Conservation (phyloP, 2,888 invertebrate species). For the Lithophane ornitopus region DNA sequence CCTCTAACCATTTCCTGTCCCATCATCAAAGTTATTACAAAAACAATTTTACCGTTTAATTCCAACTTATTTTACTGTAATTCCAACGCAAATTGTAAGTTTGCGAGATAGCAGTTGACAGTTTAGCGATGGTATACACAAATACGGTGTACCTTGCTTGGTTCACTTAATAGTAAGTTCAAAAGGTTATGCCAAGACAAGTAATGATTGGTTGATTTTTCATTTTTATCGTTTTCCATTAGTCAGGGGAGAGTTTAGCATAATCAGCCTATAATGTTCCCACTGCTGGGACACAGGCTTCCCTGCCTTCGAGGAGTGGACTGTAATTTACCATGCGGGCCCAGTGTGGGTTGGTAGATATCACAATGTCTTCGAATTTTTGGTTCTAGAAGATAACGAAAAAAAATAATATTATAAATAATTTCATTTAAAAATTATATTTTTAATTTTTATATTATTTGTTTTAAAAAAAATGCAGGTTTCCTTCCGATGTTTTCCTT, state of each 20-base stretch:
- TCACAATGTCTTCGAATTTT: no score
- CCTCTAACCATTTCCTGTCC: conserved; percentile 42
- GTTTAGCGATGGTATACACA: conserved; percentile 66
- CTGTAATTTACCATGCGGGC: no score
- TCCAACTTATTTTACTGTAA: conserved; percentile 41
- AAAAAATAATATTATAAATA: no score
- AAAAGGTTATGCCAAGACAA: conserved; percentile 67
- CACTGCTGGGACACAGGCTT: no score
- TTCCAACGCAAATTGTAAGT: conserved; percentile 44
- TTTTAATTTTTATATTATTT: no score
- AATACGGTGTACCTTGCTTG: conserved; percentile 52
- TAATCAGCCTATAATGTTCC: no score
- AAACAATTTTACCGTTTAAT: conserved; percentile 46
- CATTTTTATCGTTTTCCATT: conserved; percentile 55
- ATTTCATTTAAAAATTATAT: no score
- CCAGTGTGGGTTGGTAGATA: no score
- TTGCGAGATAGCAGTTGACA: conserved; percentile 62
- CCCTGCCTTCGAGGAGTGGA: no score
- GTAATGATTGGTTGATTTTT: conserved; percentile 51
- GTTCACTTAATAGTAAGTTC: conserved; percentile 61
- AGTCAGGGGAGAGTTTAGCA: conserved; percentile 4
- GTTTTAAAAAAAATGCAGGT: no score
- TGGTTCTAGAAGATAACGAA: no score
- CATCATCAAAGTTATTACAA: conserved; percentile 36
- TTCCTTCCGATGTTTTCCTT: no score